Evolutionary conservation across 1,140 invertebrate species (phyloP), one percentile per base, ranked within the genome.

Genomic region (Arctopsyche grandis): DNA sequence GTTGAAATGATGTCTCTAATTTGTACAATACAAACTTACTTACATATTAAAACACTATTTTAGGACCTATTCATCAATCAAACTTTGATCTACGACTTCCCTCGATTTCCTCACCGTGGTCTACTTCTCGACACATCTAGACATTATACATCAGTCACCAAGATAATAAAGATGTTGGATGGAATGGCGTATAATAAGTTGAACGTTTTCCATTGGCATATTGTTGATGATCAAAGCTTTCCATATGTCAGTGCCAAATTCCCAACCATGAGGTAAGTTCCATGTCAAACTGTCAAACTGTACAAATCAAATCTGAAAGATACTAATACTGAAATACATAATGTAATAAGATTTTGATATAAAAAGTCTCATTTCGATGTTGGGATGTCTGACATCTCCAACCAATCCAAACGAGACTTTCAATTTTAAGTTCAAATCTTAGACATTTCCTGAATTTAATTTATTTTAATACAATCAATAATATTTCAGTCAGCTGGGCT

Each of bases 181-280:
- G 92, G 94, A 0, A 96, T 98, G 95, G 90, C 93, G 0, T 93
- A 93, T 81, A 97, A 96, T 85, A 98, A 98, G 87, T 87, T 96
- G 75, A 98, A 98, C 86, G 95, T 98, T 0, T 93, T 98, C 78
- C 97, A 98, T 85, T 98, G 97, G 97, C 97, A 98, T 85, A 94
- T 98, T 22, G 93, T 95, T 0, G 97, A 98, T 85, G 95, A 97
- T 85, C 93, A 96, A 81, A 94, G 95, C 81, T 98, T 98, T 86
- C 96, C 97, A 0, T 98, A 95, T 85, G 88, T 93, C 75, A 97
- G 95, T 83, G 85, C 84, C 69, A 88, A 83, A 46, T 98, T 93
- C 88, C 96, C 96, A 0, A 86, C 91, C 69, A 84, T 95, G 16
- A 94, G 92, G 92, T 93, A 84, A 83, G 74, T 76, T 48, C n/a